These are phyloP conservation scores for Caenorhabditis elegans DNA, from an alignment of 1,140 invertebrate species.

Conservation along the genomic window DNA sequence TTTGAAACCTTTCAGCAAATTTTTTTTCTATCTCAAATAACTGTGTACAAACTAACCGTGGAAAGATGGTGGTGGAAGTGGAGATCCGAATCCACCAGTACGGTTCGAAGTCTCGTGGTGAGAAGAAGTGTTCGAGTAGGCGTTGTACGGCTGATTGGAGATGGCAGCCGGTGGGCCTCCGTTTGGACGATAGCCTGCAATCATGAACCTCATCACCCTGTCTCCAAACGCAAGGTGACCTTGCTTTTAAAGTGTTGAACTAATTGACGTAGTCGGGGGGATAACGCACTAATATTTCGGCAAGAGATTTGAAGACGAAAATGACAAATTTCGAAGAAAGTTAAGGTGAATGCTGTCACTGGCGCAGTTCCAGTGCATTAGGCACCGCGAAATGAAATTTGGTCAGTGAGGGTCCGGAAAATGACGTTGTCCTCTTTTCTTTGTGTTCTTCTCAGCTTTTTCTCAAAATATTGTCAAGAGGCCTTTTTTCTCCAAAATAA, in stretches of 20 bases:
- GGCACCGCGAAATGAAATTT: constrained; percentile 3
- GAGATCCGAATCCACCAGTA: constrained; percentile 13
- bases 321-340: neutral
- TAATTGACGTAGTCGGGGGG: neutral
- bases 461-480: constrained; percentile 16
- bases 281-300: too few relatives aligned
- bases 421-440: constrained; percentile 1
- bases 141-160: constrained; percentile 37
- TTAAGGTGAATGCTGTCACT: neutral
- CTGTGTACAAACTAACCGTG: constrained; percentile 11
- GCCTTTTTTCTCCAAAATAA: constrained; percentile 1
- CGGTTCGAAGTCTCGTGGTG: constrained; percentile 32
- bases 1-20: too few relatives aligned
- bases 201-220: constrained; percentile 5
- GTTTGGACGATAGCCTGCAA: constrained; percentile 35
- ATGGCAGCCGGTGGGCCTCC: constrained; percentile 29
- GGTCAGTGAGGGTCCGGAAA: constrained; percentile 12
- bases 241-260: neutral
- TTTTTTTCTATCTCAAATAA: too few relatives aligned
- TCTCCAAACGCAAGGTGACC: neutral
- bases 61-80: constrained; percentile 28
- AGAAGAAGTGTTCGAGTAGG: constrained; percentile 23
- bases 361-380: constrained; percentile 16
- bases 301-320: neutral
- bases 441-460: constrained; percentile 1